Base-by-base conservation (phyloP, 2,888 invertebrate species). In the Epinotia bilunana region DNA sequence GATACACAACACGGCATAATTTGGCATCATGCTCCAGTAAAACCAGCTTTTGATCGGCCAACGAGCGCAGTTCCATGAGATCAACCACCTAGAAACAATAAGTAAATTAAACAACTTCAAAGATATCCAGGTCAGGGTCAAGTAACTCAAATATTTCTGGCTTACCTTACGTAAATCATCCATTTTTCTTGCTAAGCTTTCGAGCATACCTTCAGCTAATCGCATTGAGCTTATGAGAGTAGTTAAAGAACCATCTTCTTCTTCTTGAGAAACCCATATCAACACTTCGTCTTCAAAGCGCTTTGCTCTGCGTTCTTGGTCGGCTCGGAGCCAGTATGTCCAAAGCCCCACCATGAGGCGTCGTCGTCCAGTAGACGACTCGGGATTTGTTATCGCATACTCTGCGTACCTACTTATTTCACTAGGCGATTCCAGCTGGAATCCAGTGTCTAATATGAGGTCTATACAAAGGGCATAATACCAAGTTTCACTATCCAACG, bases 401-500 rank as follows among this genome's bases (percentile, higher is more conserved):
- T 91, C 87, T 2, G 94, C 94, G 76, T 90, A 95, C 5, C 85
- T 82, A 77, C 87, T 89, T 76, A 95, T 94, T 62, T 88, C 89
- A 20, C 89, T 83, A 4, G 94, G 92, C 1, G 91, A 86, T 82
- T 95, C 95, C 65, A 95, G 79, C 73, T 92, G 88, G 81, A 95
- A 93, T 6, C 95, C 94, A 78, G 95, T 92, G 79, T 96, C 95
- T 57, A 95, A 81, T 69, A 95, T 88, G 79, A 95, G 83, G 72
- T 95, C 95, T 73, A 95, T 89, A 77, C 95, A 95, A 53, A 95
- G 88, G 0, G 95, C 95, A 79, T 95, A 95, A 80, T 95, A 96
- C 93, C 95, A 95, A 12, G 89, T 90, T 80, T 93, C 91, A 77
- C 85, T 86, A 65, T 88, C 88, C 69, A 86, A 81, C 16, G 88